Evolutionary conservation across 2,113 vertebrate genomes (phyloP), one percentile per base, ranked within the genome.

Genomic region (Microcebus lehilahytsara): DNA sequence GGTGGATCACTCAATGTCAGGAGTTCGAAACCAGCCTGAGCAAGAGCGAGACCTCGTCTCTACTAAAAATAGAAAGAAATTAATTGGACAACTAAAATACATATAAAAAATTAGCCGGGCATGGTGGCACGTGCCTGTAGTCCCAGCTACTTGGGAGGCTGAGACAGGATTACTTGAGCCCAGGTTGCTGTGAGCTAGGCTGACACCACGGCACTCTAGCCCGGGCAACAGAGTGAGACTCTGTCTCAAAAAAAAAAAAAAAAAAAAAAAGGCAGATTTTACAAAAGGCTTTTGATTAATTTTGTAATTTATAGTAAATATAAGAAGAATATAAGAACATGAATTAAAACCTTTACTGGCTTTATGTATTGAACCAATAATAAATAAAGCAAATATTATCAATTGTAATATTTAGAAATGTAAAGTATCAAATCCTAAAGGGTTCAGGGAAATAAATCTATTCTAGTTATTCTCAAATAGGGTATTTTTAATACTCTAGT

Each of bases 401-500:
- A 78, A 90, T 0, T 78, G 23, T 11, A 96, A n/a, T 86, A 80
- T 62, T 93, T 69, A 69, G 32, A 85, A 94, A 85, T 32, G 67
- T 32, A 91, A 71, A 80, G 71, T 67, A 85, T 60, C 60, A 93
- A 77, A 91, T 66, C 60, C 85, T 90, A 62, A 96, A 79, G 77
- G 14, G 56, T 9, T 51, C 69, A 64, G 0, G 9, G 40, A 79
- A 88, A 95, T 80, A 88, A 91, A 75, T 30, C 58, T 20, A 96
- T 75, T 95, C 34, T 75, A 95, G 64, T n/a, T 96, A 96, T 40
- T 96, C 37, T 81, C 32, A 93, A 91, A 78, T 53, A 74, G 49
- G 37, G 25, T 69, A 94, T 86, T 94, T 96, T 92, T 69, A 89
- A 95, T 74, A 78, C n/a, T 67, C 20, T 6, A 78, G 46, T 46